Conservation (phyloP, 2,888 invertebrate species). For the Meta bourneti region DNA sequence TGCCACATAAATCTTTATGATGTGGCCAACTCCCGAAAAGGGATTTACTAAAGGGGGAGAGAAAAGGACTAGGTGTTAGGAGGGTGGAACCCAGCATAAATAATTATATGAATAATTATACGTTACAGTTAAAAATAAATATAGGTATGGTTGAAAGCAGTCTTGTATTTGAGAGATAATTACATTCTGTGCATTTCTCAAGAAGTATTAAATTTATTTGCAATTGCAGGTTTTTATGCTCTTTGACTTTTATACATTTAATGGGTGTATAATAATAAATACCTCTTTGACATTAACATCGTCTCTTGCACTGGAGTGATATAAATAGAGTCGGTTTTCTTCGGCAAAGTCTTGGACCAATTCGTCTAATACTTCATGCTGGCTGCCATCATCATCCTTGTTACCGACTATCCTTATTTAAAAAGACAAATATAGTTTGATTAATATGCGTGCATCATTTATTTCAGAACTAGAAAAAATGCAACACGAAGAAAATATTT, state of each 20-base stretch:
- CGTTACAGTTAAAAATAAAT: no score
- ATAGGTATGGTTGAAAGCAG: no score
- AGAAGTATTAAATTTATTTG: neutral
- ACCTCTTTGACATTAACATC: constrained; percentile 65
- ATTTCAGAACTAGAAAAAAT: no score
- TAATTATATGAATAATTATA: no score
- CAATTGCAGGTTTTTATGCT: neutral
- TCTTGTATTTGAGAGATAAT: no score
- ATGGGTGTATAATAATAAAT: neutral
- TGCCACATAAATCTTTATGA: no score
- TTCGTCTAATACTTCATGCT: constrained; percentile 67
- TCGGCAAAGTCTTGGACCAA: constrained; percentile 71
- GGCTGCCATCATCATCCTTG: constrained; percentile 52
- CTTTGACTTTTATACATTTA: neutral
- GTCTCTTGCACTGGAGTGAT: constrained; percentile 64
- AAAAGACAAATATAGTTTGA: neutral
- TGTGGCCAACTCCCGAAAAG: no score
- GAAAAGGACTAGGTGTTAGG: no score
- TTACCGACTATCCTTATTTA: constrained; percentile 68
- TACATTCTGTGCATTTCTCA: neutral
- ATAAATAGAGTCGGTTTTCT: constrained; percentile 63
- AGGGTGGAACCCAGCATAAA: no score
- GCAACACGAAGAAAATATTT: no score
- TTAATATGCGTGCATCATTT: neutral
- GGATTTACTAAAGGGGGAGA: no score